A percentile compares a stretch with the other conserved stretches of the same genome.
These are phyloP conservation scores for Altica lythri DNA, from an alignment of 2,888 invertebrate species.

Conservation along the genomic window DNA sequence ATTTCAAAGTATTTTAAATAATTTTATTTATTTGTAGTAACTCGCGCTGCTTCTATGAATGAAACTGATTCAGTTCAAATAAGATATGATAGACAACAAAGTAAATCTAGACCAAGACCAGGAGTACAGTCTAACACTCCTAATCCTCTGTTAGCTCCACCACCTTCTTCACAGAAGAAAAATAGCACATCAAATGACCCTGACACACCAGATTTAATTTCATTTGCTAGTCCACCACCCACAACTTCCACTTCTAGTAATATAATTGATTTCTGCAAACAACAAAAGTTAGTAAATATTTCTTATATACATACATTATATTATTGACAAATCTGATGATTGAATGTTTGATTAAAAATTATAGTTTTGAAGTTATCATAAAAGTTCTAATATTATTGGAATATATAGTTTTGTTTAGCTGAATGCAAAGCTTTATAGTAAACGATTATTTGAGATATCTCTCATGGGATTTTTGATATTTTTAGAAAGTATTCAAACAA, in stretches of 20 bases:
- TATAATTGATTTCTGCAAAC: conserved; percentile 64
- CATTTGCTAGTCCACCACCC: conserved; percentile 69
- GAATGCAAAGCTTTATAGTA: no score
- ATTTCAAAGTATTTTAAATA: not conserved
- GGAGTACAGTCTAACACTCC: conserved; percentile 59
- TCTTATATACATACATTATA: not conserved
- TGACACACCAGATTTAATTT: conserved; percentile 68
- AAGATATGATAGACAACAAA: conserved; percentile 54
- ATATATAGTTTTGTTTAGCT: no score
- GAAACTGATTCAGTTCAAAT: conserved; percentile 50
- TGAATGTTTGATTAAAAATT: no score
- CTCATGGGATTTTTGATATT: no score
- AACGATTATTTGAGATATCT: no score
- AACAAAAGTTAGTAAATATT: conserved; percentile 58
- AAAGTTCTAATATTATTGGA: no score
- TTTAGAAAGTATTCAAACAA: no score
- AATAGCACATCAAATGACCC: conserved; percentile 57
- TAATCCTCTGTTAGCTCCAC: conserved; percentile 59
- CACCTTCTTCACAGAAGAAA: conserved; percentile 53
- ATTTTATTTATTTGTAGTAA: conserved; percentile 44
- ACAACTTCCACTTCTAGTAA: conserved; percentile 63
- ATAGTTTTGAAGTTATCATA: no score
- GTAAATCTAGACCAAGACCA: conserved; percentile 64
- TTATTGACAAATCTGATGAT: no score
- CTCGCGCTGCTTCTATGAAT: conserved; percentile 52